Percentiles rank a stretch among this genome's conserved stretches.
Conservation (phyloP, 2,113 vertebrate genomes). For the Sceloporus tristichus region DNA sequence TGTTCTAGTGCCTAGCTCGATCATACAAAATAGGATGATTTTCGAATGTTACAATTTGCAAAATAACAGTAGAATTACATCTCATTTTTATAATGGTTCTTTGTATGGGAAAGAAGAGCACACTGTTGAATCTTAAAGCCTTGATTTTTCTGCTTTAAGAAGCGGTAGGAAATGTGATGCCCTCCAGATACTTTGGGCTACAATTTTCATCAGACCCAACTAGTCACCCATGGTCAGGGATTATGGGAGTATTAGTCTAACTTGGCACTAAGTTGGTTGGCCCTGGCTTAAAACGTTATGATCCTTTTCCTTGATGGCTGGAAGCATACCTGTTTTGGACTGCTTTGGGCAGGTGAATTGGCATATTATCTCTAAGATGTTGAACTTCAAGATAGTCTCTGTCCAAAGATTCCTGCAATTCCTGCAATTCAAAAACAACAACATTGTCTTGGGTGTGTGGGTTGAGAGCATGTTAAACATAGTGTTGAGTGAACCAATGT, state of each 20-base stretch:
- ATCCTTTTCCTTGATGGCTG: neutral
- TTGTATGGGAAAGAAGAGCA: fast-evolving
- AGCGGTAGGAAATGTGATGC: neutral
- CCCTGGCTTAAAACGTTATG: fast-evolving
- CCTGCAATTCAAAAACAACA: slow-evolving; percentile 63
- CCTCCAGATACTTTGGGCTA: neutral
- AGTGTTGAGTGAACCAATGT: too few relatives aligned
- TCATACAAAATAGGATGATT: neutral
- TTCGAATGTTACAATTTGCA: neutral
- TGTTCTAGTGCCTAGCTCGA: neutral
- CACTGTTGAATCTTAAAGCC: fast-evolving
- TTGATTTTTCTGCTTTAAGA: neutral
- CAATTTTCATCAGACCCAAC: neutral
- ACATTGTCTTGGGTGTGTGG: too few relatives aligned
- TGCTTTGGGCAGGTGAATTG: slow-evolving; percentile 61
- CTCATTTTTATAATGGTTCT: neutral
- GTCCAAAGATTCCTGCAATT: slow-evolving; percentile 62
- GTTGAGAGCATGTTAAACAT: neutral
- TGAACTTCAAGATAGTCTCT: slow-evolving; percentile 54
- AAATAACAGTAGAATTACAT: neutral
- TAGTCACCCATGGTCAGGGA: neutral
- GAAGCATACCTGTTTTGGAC: slow-evolving; percentile 61
- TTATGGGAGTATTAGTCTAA: neutral
- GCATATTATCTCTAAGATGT: slow-evolving; percentile 70
- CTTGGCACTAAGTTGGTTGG: neutral